phyloP scores from a whole-genome alignment of 2,797 vertebrate species.

The Diplodus puntazzo region DNA sequence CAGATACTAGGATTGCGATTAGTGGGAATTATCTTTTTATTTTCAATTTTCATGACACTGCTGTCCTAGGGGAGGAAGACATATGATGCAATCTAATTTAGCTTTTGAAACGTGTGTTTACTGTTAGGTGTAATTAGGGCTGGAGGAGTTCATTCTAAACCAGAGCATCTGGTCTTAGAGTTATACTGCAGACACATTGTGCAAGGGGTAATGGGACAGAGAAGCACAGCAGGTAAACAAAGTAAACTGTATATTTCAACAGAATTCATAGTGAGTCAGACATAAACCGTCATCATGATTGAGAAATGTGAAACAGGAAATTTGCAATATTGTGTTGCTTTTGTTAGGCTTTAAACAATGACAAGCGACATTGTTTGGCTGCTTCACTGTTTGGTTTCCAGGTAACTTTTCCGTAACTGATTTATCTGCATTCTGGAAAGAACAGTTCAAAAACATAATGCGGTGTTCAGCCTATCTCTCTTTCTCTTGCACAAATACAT shows the following conservation, averaged over 20 bases:
- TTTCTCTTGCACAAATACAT: constrained; percentile 10
- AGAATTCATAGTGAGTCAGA: constrained; percentile 7
- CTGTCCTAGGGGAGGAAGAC: not conserved
- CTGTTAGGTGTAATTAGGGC: no score
- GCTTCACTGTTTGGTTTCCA: not conserved
- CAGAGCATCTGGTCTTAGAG: not conserved
- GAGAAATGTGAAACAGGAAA: constrained; percentile 26
- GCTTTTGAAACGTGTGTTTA: not conserved
- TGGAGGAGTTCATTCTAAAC: not conserved
- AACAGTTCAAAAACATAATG: not conserved
- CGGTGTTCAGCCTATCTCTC: not conserved
- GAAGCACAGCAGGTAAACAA: not conserved
- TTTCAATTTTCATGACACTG: not conserved
- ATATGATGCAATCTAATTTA: not conserved
- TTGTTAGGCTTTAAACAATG: not conserved
- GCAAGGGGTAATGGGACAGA: not conserved
- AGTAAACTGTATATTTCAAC: not conserved
- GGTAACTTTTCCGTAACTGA: constrained; percentile 2
- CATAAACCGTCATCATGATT: not conserved
- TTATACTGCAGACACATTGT: not conserved
- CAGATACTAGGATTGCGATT: no score
- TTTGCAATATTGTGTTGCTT: not conserved
- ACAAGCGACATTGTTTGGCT: constrained; percentile 12
- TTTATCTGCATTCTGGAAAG: not conserved
- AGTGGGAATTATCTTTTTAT: no score